Evolutionary conservation across 2,113 vertebrate genomes (phyloP).

Genomic region (Phalacrocorax brasilianus): DNA sequence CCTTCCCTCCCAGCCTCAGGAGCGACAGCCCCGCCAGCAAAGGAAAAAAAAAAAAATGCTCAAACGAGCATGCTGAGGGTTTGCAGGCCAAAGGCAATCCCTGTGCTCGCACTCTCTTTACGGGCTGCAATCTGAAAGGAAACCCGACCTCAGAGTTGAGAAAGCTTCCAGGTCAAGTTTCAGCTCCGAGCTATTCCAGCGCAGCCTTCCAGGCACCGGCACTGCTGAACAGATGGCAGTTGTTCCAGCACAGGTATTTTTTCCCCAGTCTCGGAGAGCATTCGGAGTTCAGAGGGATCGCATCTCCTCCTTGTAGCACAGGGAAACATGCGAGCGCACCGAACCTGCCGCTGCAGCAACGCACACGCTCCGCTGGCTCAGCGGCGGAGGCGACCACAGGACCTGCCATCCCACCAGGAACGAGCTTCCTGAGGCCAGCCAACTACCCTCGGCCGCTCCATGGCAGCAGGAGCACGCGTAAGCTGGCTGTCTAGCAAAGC

Average conservation of each 20-base stretch:
- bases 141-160: not conserved
- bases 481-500: not conserved
- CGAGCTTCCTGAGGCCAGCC: not conserved
- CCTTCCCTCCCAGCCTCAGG: not conserved
- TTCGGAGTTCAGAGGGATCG: fast-evolving
- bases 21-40: not conserved
- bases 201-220: not conserved
- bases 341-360: fast-evolving
- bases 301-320: not conserved
- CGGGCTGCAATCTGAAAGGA: conserved; percentile 3
- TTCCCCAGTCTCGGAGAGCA: not conserved
- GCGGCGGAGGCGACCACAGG: fast-evolving
- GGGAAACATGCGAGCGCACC: fast-evolving
- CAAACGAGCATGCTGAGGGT: not conserved
- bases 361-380: fast-evolving
- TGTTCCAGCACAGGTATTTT: not conserved
- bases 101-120: not conserved
- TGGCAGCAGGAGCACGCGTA: fast-evolving
- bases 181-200: not conserved
- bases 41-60: not conserved
- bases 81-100: not conserved
- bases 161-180: conserved; percentile 50
- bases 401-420: not conserved
- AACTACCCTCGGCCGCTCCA: fast-evolving
- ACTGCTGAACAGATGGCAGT: not conserved